phyloP scores from a whole-genome alignment of 2,888 invertebrate species.

The Apodemia hepburni region DNA sequence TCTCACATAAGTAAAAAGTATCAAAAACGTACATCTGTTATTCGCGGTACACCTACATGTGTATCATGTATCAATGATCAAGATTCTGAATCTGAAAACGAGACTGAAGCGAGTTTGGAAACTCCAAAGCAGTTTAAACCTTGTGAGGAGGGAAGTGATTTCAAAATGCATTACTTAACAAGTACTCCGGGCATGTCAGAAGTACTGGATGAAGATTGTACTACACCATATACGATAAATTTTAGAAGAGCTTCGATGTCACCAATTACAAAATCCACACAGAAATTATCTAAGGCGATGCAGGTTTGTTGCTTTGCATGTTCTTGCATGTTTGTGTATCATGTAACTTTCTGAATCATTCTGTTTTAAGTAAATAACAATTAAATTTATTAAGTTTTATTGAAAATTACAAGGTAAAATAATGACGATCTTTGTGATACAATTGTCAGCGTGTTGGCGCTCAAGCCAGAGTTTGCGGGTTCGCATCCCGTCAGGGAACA shows the following conservation, averaged over 20 bases:
- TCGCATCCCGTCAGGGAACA: too few species aligned
- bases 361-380: not conserved
- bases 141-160: constrained; percentile 38
- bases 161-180: constrained; percentile 59
- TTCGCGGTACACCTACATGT: constrained; percentile 60
- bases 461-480: too few species aligned
- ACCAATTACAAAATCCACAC: constrained; percentile 92
- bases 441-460: too few species aligned
- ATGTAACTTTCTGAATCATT: constrained; percentile 20
- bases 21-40: constrained; percentile 50
- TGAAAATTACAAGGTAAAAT: too few species aligned
- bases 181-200: constrained; percentile 67
- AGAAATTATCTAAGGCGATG: constrained; percentile 93
- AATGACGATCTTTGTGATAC: too few species aligned
- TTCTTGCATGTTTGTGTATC: constrained; percentile 28
- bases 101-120: constrained; percentile 36
- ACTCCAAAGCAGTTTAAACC: constrained; percentile 53
- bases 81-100: constrained; percentile 52
- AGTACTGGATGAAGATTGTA: constrained; percentile 52
- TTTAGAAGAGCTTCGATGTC: constrained; percentile 90
- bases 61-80: constrained; percentile 69
- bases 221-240: constrained; percentile 63
- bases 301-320: constrained; percentile 82
- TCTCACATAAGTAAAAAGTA: constrained; percentile 65
- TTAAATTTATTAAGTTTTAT: not conserved